These are phyloP conservation scores for Harpalus rufipes DNA, from an alignment of 2,888 invertebrate genomes.

Conservation along the genomic window DNA sequence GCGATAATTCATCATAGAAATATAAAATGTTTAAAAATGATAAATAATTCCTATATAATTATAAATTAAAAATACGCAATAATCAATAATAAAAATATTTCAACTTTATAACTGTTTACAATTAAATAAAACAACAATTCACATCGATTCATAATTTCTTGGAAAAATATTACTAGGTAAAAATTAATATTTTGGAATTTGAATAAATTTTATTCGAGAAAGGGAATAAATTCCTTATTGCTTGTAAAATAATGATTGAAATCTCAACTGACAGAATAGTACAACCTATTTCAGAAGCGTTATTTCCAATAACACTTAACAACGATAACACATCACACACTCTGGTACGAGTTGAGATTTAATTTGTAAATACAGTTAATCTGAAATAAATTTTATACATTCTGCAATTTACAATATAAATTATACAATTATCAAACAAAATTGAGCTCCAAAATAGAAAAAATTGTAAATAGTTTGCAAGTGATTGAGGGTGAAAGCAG, in stretches of 20 bases:
- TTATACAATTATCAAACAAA: background rate
- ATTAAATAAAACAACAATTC: background rate
- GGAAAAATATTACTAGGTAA: conserved; percentile 10
- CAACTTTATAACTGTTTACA: background rate
- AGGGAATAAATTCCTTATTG: conserved; percentile 1
- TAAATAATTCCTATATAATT: conserved; percentile 1
- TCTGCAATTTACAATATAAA: background rate
- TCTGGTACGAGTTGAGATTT: background rate
- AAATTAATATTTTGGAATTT: conserved; percentile 1
- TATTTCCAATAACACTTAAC: background rate
- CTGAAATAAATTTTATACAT: conserved; percentile 4
- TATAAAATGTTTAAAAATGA: conserved; percentile 4
- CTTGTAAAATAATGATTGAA: conserved; percentile 1
- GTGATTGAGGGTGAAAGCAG: background rate
- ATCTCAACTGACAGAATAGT: background rate
- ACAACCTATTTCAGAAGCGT: background rate
- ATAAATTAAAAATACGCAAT: conserved; percentile 3
- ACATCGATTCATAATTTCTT: background rate
- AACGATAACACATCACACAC: background rate
- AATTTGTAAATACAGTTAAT: background rate
- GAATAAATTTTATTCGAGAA: background rate
- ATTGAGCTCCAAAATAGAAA: background rate
- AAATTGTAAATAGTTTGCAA: background rate
- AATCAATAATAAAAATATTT: conserved; percentile 12
- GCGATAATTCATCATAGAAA: background rate